Percentiles rank a stretch among this genome's conserved stretches.
phyloP scores from a whole-genome alignment of 2,113 vertebrate species.

The Erythrolamprus reginae region DNA sequence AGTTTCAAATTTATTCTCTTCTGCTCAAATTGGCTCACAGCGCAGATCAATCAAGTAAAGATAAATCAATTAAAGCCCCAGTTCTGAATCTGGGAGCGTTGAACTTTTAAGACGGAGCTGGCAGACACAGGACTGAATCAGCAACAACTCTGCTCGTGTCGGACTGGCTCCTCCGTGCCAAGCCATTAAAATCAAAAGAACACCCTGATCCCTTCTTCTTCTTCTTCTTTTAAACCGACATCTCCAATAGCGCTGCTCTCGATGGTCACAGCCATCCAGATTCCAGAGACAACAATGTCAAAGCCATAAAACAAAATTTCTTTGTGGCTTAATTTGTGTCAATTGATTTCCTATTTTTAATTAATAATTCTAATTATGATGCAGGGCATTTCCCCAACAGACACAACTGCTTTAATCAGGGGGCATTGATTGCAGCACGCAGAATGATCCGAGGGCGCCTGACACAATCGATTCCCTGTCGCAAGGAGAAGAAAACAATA shows the following conservation, averaged over 20 bases:
- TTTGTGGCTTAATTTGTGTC: slow-evolving; percentile 86
- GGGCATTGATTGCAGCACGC: slow-evolving; percentile 68
- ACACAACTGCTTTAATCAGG: slow-evolving; percentile 80
- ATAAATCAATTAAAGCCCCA: not conserved
- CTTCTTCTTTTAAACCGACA: not conserved
- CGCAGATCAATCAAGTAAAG: not conserved
- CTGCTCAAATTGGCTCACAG: not conserved
- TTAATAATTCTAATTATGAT: slow-evolving; percentile 99
- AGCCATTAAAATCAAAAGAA: not conserved
- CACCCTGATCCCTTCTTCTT: too few relatives aligned
- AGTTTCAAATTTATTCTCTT: not conserved
- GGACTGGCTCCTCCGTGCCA: not conserved
- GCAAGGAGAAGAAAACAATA: slow-evolving; percentile 63
- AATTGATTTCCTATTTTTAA: slow-evolving; percentile 99
- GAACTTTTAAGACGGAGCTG: not conserved
- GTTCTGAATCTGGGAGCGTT: not conserved
- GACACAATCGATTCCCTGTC: slow-evolving; percentile 81
- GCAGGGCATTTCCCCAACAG: slow-evolving; percentile 84
- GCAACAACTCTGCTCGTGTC: not conserved
- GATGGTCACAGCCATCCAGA: slow-evolving; percentile 56
- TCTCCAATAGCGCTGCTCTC: slow-evolving; percentile 14
- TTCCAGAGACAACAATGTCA: slow-evolving; percentile 74
- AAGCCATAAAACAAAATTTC: slow-evolving; percentile 75
- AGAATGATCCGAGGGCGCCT: slow-evolving; percentile 77
- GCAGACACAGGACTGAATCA: not conserved